phyloP scores from a whole-genome alignment of 2,888 invertebrate species.

The Drosophila suboccidentalis region DNA sequence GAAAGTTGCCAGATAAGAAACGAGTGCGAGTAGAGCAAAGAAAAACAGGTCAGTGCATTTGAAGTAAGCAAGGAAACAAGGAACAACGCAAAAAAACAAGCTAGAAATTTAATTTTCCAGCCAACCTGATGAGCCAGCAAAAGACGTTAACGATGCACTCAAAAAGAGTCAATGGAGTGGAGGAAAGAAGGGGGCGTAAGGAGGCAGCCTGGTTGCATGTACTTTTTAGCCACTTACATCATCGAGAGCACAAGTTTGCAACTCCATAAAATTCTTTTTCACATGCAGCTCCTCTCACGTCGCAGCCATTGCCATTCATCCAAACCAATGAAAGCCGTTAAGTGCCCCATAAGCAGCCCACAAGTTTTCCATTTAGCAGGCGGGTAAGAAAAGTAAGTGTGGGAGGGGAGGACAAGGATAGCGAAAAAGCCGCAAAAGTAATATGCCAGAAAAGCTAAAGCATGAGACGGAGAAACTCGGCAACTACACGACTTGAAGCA shows the following conservation, averaged over 20 bases:
- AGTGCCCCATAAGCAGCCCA: slow-evolving; percentile 61
- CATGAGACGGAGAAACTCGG: neutral
- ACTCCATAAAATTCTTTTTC: slow-evolving; percentile 62
- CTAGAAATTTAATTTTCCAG: slow-evolving; percentile 45
- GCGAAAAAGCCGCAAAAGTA: slow-evolving; percentile 28
- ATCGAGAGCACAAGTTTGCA: slow-evolving; percentile 72
- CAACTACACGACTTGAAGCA: slow-evolving; percentile 18
- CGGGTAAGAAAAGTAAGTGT: neutral
- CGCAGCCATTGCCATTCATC: slow-evolving; percentile 47
- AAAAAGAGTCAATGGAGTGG: neutral
- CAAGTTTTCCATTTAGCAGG: slow-evolving; percentile 63
- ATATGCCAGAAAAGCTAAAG: slow-evolving; percentile 34
- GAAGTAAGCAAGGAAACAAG: neutral
- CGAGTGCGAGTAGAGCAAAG: slow-evolving; percentile 2
- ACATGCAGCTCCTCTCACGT: slow-evolving; percentile 41
- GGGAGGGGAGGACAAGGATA: slow-evolving; percentile 3
- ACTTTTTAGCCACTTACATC: slow-evolving; percentile 70
- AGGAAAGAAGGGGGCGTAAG: neutral
- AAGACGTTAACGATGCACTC: slow-evolving; percentile 61
- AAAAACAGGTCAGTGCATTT: slow-evolving; percentile 64
- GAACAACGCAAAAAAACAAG: neutral
- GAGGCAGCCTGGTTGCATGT: slow-evolving; percentile 30
- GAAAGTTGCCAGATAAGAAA: slow-evolving; percentile 32
- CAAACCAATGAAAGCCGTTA: slow-evolving; percentile 69
- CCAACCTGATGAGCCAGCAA: slow-evolving; percentile 43